A percentile compares a stretch with the other conserved stretches of the same genome.
These are phyloP conservation scores for Mus spretus DNA, from an alignment of 2,797 vertebrate species.

Conservation along the genomic window DNA sequence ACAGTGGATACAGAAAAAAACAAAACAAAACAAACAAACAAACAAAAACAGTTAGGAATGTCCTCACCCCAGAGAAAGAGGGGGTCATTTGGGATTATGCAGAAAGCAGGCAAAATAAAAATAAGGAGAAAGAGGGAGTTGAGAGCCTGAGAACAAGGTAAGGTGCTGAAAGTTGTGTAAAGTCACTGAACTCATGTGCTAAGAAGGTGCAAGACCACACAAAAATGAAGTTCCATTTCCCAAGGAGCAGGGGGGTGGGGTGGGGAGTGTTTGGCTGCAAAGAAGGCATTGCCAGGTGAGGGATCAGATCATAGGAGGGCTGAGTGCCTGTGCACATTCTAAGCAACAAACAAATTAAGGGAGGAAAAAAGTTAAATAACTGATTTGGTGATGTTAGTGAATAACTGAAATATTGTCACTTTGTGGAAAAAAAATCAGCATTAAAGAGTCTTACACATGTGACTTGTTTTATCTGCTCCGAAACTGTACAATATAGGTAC, in stretches of 20 bases:
- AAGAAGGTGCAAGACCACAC: background rate
- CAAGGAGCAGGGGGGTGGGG: background rate
- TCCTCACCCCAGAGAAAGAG: background rate
- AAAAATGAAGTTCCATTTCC: slow-evolving; percentile 24
- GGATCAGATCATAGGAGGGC: background rate
- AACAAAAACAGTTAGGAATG: background rate
- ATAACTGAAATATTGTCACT: slow-evolving; percentile 13
- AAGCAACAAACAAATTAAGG: slow-evolving; percentile 5
- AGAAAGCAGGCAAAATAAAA: slow-evolving; percentile 45
- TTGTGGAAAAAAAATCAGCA: background rate
- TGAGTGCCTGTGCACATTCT: background rate
- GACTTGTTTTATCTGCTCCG: background rate
- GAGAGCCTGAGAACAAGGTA: slow-evolving; percentile 17
- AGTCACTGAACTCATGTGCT: background rate
- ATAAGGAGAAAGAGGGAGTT: background rate
- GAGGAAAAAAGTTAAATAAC: background rate
- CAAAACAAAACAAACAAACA: too few relatives aligned
- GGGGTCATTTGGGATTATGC: slow-evolving; percentile 31
- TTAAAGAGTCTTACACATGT: slow-evolving; percentile 25
- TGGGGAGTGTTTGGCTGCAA: background rate
- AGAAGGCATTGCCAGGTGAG: slow-evolving; percentile 34
- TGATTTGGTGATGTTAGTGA: background rate
- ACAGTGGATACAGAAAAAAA: background rate
- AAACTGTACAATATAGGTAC: background rate
- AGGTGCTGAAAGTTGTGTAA: background rate